These are phyloP conservation scores for Tonatia bakeri DNA, from an alignment of 2,113 vertebrate genomes.

Conservation along the genomic window DNA sequence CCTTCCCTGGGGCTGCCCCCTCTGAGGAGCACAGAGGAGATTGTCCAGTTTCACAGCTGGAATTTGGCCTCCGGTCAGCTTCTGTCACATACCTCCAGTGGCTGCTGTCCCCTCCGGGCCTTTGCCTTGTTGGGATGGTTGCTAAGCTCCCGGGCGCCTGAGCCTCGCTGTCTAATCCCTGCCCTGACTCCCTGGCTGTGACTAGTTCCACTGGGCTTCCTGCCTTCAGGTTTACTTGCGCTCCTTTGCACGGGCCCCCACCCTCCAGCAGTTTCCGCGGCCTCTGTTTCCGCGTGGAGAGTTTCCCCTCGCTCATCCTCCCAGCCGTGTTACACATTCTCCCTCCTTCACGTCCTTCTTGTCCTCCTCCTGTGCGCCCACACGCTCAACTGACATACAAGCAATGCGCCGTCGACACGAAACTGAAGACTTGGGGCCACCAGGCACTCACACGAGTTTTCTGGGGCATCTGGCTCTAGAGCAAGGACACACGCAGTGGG, in stretches of 20 bases:
- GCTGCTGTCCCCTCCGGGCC: neutral
- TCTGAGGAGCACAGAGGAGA: neutral
- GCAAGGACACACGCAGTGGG: neutral
- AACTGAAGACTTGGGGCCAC: neutral
- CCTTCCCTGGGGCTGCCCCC: neutral
- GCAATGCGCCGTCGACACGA: neutral
- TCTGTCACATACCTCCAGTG: neutral
- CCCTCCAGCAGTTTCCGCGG: neutral
- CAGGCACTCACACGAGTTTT: neutral
- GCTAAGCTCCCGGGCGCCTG: neutral
- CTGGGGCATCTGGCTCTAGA: neutral
- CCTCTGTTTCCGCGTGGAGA: neutral
- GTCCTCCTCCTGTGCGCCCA: neutral
- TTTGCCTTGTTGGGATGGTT: conserved; percentile 49
- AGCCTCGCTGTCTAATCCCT: neutral
- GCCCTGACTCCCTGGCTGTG: neutral
- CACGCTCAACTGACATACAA: neutral
- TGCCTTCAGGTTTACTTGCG: neutral
- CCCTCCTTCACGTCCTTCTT: neutral
- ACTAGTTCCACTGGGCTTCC: neutral
- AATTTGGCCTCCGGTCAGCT: conserved; percentile 50
- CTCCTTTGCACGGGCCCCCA: neutral
- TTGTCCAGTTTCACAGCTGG: conserved; percentile 38
- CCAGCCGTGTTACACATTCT: neutral
- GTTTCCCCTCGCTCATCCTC: neutral